Evolutionary conservation across 2,888 invertebrate genomes (phyloP), one percentile per base, ranked within the genome.

Genomic region (Lottia scabra): DNA sequence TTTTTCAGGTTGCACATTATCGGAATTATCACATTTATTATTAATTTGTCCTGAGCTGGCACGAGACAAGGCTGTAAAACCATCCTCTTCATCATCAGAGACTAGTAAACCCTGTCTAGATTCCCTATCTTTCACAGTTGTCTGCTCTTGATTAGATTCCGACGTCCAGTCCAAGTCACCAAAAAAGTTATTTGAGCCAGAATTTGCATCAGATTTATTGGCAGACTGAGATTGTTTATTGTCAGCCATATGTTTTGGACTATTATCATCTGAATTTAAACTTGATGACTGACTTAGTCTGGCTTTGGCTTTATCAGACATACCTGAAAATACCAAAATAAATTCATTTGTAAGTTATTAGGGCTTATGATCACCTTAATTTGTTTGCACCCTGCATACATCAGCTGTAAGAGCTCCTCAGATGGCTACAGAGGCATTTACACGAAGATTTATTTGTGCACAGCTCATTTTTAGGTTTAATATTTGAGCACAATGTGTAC

Each of bases 71-170:
- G 76, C 72, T 30, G 79, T 79, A 79, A 87, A 87, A 64, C 82
- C 86, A 72, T 82, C 85, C 46, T 87, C 86, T 67, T 81, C 83
- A 62, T 83, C 82, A 74, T 82, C 82, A 66, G 81, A 79, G 8
- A 80, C 78, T 23, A 84, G 75, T 26, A 84, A 74, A 43, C 78
- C 77, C 45, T 75, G 66, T 30, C 78, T 75, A 30, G 72, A 76
- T 72, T 79, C 82, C 19, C 77, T 72, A 27, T 77, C 74, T 38
- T 73, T 73, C 56, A 73, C 72, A 30, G 76, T 76, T n/a, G 72
- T 76, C 72, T 80, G 80, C n/a, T 45, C 68, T 13, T 45, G 62
- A 4, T n/a, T 48, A 15, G 74, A 73, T 13, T 80, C 73, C 46
- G 56, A 56, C 12, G 76, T 73, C 86, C 87, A 87, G 66, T 83